These are phyloP conservation scores for Morbakka virulenta DNA, from an alignment of 30 jellyfish, hydroid and myxozoan genomes.

Conservation along the genomic window DNA sequence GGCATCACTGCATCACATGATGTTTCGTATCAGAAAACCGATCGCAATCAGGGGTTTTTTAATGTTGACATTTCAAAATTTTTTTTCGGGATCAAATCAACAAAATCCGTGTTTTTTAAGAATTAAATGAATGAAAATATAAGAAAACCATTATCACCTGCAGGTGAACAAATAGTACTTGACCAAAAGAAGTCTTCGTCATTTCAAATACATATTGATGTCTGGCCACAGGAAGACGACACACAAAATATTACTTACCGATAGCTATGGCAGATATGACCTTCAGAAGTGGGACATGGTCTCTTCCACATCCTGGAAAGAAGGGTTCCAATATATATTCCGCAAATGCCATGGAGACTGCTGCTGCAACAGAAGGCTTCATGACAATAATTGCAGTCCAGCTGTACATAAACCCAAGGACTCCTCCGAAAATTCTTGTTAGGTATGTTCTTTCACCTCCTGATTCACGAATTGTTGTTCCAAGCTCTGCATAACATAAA, in stretches of 20 bases:
- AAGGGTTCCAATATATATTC: conserved; percentile 81
- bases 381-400: conserved; percentile 88
- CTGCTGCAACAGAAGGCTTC: conserved; percentile 90
- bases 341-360: conserved; percentile 91
- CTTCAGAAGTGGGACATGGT: conserved; percentile 31
- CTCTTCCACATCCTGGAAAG: conserved; percentile 63
- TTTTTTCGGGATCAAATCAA: no score
- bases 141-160: no score
- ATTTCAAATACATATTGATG: no score
- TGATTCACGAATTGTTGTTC: conserved; percentile 79
- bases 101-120: no score
- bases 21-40: no score
- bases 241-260: conserved; percentile 53
- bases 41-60: no score
- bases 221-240: no score
- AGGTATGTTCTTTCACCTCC: conserved; percentile 98
- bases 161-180: no score
- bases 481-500: conserved; percentile 94
- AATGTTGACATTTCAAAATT: no score
- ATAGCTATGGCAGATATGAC: conserved; percentile 55
- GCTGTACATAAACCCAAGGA: conserved; percentile 81
- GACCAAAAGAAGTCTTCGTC: no score
- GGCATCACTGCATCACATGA: no score
- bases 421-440: conserved; percentile 68
- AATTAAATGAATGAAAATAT: no score